Base-by-base conservation (phyloP, 2,888 invertebrate species). In the Eucera pruinosa region DNA sequence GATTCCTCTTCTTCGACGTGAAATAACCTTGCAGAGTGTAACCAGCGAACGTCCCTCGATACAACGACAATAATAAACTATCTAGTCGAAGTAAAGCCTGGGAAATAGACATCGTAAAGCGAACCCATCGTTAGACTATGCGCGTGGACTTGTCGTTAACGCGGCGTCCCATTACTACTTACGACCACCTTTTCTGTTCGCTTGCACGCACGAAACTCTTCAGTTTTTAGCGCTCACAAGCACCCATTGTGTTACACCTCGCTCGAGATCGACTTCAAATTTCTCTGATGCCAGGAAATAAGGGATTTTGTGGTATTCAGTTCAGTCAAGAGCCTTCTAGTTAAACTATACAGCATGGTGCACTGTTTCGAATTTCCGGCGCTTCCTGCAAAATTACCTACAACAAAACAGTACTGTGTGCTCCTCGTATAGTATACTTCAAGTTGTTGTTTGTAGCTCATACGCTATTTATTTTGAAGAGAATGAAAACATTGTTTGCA, bases 21-120 rank as follows among this genome's bases (percentile, higher is more conserved):
- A 43, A 4, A 43, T 1, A 43, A 43, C 72, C 75, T 72, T 67
- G 60, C 64, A 50, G 48, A 33, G 18, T 45, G 69, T 67, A 67
- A 64, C 30, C 68, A 30, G 68, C 41, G 48, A 67, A 68, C 61
- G 55, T 73, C 58, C 47, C 66, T 45, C 62, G 70, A 85, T 82
- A 78, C 81, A 75, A 79, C 78, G 82, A 80, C 85, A 81, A 87
- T 88, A 88, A 87, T 84, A 87, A 88, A 87, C 84, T 83, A 85
- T 78, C 83, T 76, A 70, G 69, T 61, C 73, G 72, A 66, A 74
- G 78, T 81, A 79, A 73, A 70, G 73, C 58, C 67, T 71, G 83
- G 85, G 82, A 87, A 89, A 88, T 89, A 86, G 85, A 83, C 82
- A 78, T 87, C 84, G 85, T 87, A 87, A 90, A 89, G 80, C 83